Evolutionary conservation across 1,140 invertebrate genomes (phyloP).

Genomic region (Brachionus calyciflorus): DNA sequence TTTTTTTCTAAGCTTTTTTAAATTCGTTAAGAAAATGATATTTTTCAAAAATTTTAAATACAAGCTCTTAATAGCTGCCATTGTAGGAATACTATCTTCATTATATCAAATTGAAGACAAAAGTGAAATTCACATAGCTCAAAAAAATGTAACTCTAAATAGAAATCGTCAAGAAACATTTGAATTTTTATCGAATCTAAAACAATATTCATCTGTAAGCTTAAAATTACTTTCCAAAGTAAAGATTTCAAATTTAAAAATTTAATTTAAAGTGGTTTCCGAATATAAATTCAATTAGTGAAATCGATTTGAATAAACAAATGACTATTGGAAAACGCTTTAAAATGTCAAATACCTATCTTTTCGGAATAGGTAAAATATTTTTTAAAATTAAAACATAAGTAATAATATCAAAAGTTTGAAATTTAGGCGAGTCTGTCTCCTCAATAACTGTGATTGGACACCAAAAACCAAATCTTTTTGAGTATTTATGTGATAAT

Average conservation of each 20-base stretch:
- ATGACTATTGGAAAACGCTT: conserved; percentile 11
- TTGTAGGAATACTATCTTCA: not conserved
- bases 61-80: not conserved
- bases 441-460: conserved; percentile 5
- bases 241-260: no score
- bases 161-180: conserved; percentile 28
- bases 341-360: conserved; percentile 44
- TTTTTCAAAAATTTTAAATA: conserved; percentile 23
- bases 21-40: not conserved
- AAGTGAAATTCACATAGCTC: not conserved
- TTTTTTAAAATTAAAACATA: no score
- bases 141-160: conserved; percentile 27
- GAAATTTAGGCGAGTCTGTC: not conserved
- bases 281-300: conserved; percentile 26
- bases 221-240: no score
- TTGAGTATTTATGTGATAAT: conserved; percentile 45
- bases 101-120: conserved; percentile 20
- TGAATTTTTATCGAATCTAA: conserved; percentile 11
- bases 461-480: conserved; percentile 14
- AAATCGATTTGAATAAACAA: not conserved
- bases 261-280: conserved; percentile 41
- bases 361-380: conserved; percentile 24
- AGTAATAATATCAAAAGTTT: no score
- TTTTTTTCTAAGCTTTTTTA: no score
- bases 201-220: conserved; percentile 32